Base-by-base conservation (phyloP, 1,140 invertebrate species). In the Drosophila bocqueti region DNA sequence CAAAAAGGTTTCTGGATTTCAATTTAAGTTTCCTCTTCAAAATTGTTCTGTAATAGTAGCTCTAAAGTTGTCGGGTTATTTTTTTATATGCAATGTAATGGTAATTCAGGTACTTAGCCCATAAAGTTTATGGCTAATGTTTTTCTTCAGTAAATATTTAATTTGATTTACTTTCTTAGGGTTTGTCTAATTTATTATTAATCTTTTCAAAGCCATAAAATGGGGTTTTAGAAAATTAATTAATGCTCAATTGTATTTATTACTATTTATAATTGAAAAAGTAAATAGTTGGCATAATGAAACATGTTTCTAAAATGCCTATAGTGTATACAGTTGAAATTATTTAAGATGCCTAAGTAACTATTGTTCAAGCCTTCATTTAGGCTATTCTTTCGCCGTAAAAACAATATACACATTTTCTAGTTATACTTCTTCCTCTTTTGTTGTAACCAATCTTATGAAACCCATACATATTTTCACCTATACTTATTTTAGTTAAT, bases 401-500 rank as follows among this genome's bases (percentile, higher is more conserved):
- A 24, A 24, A 24, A 3, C 2, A 24, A 24, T 24, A 24, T 24
- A 24, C 0, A 24, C 3, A 24, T 24, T 24, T 24, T 47, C 15
- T 21, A 1, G 7, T 21, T 4, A 58, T 34, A 16, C 16, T 13
- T 38, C 11, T 36, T 36, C 8, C 45, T 15, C n/a, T 54, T 26
- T 26, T 42, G 52, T 42, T 54, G 52, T 54, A 54, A 34, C 38
- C 9, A 31, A 24, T 24, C 55, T 60, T 60, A 18, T 64, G 54
- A 21, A n/a, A 60, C 13, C 18, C 26, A 24, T 24, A 38, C 10
- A 55, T 24, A 55, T 21, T 65, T 24, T 65, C 26, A 16, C 29
- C 29, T n/a, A 65, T 34, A 45, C 40, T 26, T 65, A 65, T 65
- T 65, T 65, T 65, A 65, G 57, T 65, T 65, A 65, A 65, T 65